Conservation (phyloP, 2,113 vertebrate genomes). For the Eudyptes chrysolophus region DNA sequence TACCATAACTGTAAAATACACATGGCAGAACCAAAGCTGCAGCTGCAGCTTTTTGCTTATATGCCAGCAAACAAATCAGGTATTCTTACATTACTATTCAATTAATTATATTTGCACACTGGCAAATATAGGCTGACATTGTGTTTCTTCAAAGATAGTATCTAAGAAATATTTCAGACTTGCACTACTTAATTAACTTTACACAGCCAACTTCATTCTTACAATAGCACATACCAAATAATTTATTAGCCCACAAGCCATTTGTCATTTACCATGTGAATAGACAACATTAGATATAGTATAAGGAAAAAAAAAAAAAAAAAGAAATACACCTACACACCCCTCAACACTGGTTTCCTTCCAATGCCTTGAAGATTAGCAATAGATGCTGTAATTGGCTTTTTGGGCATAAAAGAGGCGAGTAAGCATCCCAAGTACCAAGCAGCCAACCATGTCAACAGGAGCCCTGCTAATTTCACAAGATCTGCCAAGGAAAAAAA, state of each 20-base stretch:
- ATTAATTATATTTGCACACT: neutral
- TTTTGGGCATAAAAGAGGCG: neutral
- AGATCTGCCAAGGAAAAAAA: conserved; percentile 10
- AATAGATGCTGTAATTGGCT: neutral
- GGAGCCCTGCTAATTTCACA: neutral
- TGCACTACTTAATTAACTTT: neutral
- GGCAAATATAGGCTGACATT: neutral
- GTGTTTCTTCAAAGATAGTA: neutral
- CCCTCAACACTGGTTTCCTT: conserved; percentile 46
- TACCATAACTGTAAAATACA: neutral
- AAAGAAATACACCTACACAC: conserved; percentile 28
- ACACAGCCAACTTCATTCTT: neutral
- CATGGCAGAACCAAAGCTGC: neutral
- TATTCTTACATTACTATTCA: neutral
- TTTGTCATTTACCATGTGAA: neutral
- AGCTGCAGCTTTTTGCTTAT: neutral
- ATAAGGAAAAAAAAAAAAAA: neutral
- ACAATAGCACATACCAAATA: neutral
- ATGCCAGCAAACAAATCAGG: neutral
- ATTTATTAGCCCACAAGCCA: neutral
- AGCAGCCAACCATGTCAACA: conserved; percentile 23
- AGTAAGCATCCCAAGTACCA: conserved; percentile 71
- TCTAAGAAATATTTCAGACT: neutral
- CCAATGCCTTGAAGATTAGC: conserved; percentile 18
- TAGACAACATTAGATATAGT: neutral